phyloP scores from a whole-genome alignment of 2,113 vertebrate genomes.

The Pycnonotus jocosus region DNA sequence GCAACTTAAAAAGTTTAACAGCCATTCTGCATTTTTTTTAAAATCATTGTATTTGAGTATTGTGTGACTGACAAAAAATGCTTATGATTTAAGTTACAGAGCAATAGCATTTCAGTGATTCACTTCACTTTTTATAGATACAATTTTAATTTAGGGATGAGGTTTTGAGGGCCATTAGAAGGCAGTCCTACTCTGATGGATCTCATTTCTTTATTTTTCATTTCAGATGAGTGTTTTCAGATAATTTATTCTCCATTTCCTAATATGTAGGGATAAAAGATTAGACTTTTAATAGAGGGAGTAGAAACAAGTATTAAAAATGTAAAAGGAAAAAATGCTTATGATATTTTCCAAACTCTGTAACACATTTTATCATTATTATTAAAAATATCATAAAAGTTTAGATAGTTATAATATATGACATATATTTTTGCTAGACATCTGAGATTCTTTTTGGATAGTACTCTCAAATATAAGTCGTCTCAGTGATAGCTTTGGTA shows the following conservation, averaged over 20 bases:
- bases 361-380: not conserved
- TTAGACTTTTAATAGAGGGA: not conserved
- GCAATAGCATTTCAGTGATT: not conserved
- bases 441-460: constrained; percentile 2
- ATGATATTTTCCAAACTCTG: not conserved
- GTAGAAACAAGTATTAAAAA: not conserved
- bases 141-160: not conserved
- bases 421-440: constrained; percentile 8
- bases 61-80: not conserved
- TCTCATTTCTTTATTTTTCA: not conserved
- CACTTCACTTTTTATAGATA: not conserved
- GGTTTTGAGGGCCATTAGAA: not conserved
- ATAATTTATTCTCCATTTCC: not conserved
- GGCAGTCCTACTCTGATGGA: not conserved
- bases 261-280: not conserved
- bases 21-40: not conserved
- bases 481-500: not conserved
- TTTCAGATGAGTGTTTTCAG: not conserved
- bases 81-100: not conserved
- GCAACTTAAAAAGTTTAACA: not conserved
- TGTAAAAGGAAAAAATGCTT: not conserved
- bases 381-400: not conserved
- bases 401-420: constrained; percentile 10
- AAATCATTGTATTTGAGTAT: not conserved
- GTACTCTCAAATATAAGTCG: not conserved